Conservation (phyloP, 2,113 vertebrate genomes). For the Thamnophis sirtalis region DNA sequence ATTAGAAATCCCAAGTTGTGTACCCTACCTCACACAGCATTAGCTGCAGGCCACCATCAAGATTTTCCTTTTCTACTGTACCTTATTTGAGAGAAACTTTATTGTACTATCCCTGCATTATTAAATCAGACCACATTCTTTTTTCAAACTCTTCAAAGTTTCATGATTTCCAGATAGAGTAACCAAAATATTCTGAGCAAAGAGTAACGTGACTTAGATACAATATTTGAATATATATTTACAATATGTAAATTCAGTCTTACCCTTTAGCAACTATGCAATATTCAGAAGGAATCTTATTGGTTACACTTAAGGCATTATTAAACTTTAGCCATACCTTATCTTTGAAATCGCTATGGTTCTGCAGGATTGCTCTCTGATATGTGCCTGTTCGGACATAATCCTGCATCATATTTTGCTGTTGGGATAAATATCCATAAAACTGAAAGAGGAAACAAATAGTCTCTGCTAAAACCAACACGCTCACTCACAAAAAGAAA, state of each 20-base stretch:
- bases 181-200: not conserved
- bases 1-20: not conserved
- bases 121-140: not conserved
- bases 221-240: not conserved
- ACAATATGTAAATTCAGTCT: not conserved
- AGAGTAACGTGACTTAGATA: not conserved
- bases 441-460: slow-evolving; percentile 72
- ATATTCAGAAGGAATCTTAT: not conserved
- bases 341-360: slow-evolving; percentile 95
- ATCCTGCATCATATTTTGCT: slow-evolving; percentile 99
- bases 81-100: not conserved
- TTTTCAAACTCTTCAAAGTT: not conserved
- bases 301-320: not conserved
- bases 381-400: slow-evolving; percentile 96
- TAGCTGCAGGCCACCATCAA: not conserved
- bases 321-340: slow-evolving; percentile 71
- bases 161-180: not conserved
- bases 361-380: slow-evolving; percentile 93
- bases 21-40: not conserved
- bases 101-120: not conserved
- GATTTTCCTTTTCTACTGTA: not conserved
- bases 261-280: not conserved
- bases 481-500: not conserved
- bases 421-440: slow-evolving; percentile 98
- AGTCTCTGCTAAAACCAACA: not conserved